These are phyloP conservation scores for Simalia tracyae DNA, from an alignment of 2,797 vertebrate species.

Conservation along the genomic window DNA sequence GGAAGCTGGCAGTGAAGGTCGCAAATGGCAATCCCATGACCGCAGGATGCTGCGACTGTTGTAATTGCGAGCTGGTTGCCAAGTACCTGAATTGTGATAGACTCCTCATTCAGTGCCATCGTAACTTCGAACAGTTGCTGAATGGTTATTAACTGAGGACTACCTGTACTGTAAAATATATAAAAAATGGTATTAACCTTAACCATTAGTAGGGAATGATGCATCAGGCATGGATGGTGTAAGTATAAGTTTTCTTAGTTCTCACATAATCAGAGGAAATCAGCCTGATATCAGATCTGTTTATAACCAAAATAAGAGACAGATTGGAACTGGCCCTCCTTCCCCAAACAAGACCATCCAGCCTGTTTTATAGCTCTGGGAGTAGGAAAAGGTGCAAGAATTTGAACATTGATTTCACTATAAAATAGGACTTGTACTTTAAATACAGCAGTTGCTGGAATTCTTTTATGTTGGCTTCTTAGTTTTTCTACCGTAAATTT, in stretches of 20 bases:
- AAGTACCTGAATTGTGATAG: background rate
- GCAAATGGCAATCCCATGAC: background rate
- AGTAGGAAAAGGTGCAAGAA: no score
- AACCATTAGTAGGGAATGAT: background rate
- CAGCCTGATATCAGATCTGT: background rate
- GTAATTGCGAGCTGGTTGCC: background rate
- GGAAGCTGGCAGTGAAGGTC: background rate
- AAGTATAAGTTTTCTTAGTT: background rate
- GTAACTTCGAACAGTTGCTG: background rate
- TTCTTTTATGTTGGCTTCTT: background rate
- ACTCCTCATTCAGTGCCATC: background rate
- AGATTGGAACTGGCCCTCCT: background rate
- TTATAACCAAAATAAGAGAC: background rate
- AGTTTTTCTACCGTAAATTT: background rate
- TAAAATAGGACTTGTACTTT: background rate
- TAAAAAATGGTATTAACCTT: background rate
- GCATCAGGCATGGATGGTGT: background rate
- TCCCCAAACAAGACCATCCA: no score
- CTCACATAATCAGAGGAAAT: background rate
- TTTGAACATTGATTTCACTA: no score
- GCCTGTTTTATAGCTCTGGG: no score
- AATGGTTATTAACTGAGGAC: background rate
- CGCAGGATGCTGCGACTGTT: background rate
- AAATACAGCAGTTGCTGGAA: background rate
- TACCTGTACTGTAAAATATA: background rate